A percentile compares a stretch with the other conserved stretches of the same genome.
phyloP scores from a whole-genome alignment of 2,113 vertebrate species.

The Falco punctatus region DNA sequence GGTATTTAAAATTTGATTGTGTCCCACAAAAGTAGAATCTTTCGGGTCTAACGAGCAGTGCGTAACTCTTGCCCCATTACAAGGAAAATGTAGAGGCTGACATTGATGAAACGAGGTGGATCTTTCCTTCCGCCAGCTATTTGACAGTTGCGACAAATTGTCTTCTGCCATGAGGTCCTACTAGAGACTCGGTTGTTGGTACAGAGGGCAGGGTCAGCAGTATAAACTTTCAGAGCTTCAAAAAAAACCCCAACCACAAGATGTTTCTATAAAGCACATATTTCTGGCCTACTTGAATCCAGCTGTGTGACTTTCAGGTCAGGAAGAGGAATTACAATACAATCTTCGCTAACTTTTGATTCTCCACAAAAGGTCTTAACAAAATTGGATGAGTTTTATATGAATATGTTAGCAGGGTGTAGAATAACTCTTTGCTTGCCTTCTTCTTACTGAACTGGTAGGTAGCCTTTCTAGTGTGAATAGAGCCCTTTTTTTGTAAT shows the following conservation, averaged over 20 bases:
- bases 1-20: background rate
- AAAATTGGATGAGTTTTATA: constrained; percentile 63
- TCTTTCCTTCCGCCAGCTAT: background rate
- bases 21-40: constrained; percentile 5
- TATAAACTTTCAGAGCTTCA: constrained; percentile 50
- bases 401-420: constrained; percentile 66
- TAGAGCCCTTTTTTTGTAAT: constrained; percentile 31
- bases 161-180: constrained; percentile 17
- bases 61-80: background rate
- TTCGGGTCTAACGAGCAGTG: background rate
- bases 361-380: constrained; percentile 66
- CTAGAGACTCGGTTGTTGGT: background rate
- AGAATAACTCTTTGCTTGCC: constrained; percentile 65
- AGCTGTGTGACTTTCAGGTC: constrained; percentile 64
- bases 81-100: background rate
- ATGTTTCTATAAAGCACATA: constrained; percentile 50
- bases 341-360: constrained; percentile 65
- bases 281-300: constrained; percentile 68
- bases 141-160: constrained; percentile 18
- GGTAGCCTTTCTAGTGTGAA: constrained; percentile 64
- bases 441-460: constrained; percentile 53
- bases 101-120: background rate
- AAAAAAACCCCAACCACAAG: constrained; percentile 12
- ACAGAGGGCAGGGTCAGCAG: constrained; percentile 37
- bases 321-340: constrained; percentile 66